These are phyloP conservation scores for Aythya baeri DNA, from an alignment of 2,113 vertebrate species.

Conservation along the genomic window DNA sequence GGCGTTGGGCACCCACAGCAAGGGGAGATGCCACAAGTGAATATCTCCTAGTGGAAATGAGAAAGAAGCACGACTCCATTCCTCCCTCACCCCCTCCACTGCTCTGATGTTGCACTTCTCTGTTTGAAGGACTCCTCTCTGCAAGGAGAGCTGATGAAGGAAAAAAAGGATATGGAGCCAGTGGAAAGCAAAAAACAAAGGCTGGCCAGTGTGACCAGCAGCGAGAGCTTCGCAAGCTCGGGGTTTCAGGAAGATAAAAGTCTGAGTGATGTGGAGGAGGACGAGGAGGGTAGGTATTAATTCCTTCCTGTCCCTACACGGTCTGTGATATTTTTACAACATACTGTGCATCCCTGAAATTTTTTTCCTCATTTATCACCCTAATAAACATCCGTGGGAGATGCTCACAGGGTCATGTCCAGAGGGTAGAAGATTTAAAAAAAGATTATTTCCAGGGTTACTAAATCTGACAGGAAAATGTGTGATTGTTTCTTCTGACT, in stretches of 20 bases:
- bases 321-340: conserved; percentile 77
- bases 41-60: background rate
- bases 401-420: conserved; percentile 67
- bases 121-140: conserved; percentile 73
- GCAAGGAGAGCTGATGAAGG: conserved; percentile 63
- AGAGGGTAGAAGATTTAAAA: conserved; percentile 77
- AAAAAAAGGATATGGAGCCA: conserved; percentile 53
- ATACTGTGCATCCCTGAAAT: conserved; percentile 76
- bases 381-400: conserved; percentile 83
- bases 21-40: rapidly evolving
- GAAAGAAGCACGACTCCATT: background rate
- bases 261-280: conserved; percentile 79
- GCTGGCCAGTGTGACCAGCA: conserved; percentile 75
- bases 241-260: conserved; percentile 83
- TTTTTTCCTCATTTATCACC: conserved; percentile 80
- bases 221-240: conserved; percentile 75
- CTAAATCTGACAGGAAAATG: conserved; percentile 77
- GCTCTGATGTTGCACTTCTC: background rate
- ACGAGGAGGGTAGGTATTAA: conserved; percentile 82
- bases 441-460: conserved; percentile 79
- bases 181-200: conserved; percentile 66
- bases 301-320: conserved; percentile 76
- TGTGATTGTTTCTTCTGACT: conserved; percentile 64
- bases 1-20: rapidly evolving
- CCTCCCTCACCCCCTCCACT: background rate